These are phyloP conservation scores for Plectropomus leopardus DNA, from an alignment of 2,113 vertebrate species.

Conservation along the genomic window DNA sequence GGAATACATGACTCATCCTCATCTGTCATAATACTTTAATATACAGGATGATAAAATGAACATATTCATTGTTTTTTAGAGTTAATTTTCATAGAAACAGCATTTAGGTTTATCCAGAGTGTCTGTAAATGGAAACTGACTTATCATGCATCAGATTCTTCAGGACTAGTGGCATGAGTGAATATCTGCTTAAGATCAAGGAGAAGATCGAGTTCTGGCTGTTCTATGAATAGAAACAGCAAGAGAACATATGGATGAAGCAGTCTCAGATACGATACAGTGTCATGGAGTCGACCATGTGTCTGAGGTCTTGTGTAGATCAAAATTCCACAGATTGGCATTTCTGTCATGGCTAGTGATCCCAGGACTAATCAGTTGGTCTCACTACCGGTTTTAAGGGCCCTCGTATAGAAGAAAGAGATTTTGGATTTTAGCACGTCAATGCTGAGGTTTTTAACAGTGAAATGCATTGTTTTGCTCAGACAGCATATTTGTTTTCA, in stretches of 20 bases:
- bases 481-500: neutral
- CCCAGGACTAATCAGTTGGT: neutral
- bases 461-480: neutral
- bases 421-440: neutral
- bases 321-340: neutral
- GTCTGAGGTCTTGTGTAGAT: slow-evolving; percentile 42
- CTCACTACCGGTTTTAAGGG: neutral
- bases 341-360: neutral
- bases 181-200: slow-evolving; percentile 66
- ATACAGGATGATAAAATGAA: neutral
- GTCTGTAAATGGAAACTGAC: slow-evolving; percentile 53
- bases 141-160: slow-evolving; percentile 35
- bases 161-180: slow-evolving; percentile 60
- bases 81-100: slow-evolving; percentile 33
- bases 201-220: slow-evolving; percentile 68
- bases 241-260: slow-evolving; percentile 70
- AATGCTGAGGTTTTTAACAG: neutral
- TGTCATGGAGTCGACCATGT: slow-evolving; percentile 43
- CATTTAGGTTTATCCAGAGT: slow-evolving; percentile 32
- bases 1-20: slow-evolving; percentile 38
- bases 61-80: neutral
- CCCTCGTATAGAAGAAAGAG: neutral
- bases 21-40: slow-evolving; percentile 10
- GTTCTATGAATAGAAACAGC: slow-evolving; percentile 78
- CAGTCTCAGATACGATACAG: slow-evolving; percentile 36